Evolutionary conservation across 1,140 invertebrate species (phyloP).

Genomic region (Drosophila sproati): DNA sequence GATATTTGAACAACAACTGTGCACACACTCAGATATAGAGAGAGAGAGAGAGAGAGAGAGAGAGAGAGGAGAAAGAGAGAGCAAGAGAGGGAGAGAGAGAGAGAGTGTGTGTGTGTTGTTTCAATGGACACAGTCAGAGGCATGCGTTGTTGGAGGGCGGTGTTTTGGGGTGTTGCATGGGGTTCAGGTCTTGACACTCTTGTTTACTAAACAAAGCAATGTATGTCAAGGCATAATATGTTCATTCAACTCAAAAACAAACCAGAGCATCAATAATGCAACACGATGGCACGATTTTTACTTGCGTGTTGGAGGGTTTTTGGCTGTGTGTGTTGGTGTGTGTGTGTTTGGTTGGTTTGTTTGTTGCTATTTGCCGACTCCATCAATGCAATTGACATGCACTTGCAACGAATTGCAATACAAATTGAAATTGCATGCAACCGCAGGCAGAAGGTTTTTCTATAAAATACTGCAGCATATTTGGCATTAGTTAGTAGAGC

Average conservation of each 20-base stretch:
- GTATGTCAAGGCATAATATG: conserved; percentile 81
- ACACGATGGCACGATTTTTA: conserved; percentile 40
- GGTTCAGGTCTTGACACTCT: conserved; percentile 64
- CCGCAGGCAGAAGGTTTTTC: conserved; percentile 7
- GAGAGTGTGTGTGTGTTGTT: conserved; percentile 12
- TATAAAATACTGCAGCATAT: not conserved
- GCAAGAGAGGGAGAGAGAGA: not conserved
- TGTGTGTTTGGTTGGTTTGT: conserved; percentile 6
- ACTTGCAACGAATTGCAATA: conserved; percentile 54
- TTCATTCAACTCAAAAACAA: conserved; percentile 78
- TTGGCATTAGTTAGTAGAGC: not conserved
- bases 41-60: not conserved
- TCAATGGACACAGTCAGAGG: conserved; percentile 60
- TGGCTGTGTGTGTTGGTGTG: conserved; percentile 2
- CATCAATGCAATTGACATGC: conserved; percentile 77
- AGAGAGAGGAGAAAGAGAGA: not conserved
- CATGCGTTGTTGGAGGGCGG: conserved; percentile 5
- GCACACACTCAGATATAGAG: conserved; percentile 19
- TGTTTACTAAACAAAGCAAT: conserved; percentile 81
- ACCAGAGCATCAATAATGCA: conserved; percentile 74
- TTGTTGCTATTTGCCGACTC: conserved; percentile 61
- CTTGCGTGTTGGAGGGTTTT: conserved; percentile 22
- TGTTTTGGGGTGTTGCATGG: not conserved
- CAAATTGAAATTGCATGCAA: conserved; percentile 55
- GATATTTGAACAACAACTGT: conserved; percentile 76